These are phyloP conservation scores for Drosophila borborema DNA, from an alignment of 2,888 invertebrate species.

Conservation along the genomic window DNA sequence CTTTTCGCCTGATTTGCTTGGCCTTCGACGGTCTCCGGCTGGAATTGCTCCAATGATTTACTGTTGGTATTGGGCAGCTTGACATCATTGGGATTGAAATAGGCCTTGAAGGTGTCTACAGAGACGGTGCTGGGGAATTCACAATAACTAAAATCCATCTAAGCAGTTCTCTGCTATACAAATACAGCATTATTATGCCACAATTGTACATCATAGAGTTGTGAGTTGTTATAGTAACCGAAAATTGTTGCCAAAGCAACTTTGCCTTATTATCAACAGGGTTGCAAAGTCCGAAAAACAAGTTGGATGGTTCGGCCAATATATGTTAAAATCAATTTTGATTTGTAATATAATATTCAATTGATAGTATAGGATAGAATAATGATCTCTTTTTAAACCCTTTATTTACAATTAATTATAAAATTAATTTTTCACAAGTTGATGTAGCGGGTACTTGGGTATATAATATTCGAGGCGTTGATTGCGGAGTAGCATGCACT, in stretches of 20 bases:
- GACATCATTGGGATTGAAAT: slow-evolving; percentile 70
- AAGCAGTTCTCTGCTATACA: not conserved
- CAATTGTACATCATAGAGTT: not conserved
- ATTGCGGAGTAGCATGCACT: slow-evolving; percentile 22
- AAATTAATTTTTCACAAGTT: not conserved
- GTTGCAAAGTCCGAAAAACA: not conserved
- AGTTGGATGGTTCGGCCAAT: too few relatives aligned
- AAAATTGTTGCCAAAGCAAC: slow-evolving; percentile 43
- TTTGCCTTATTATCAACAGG: not conserved
- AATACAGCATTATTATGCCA: not conserved
- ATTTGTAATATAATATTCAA: too few relatives aligned
- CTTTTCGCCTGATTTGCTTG: slow-evolving; percentile 77
- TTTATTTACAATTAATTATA: not conserved
- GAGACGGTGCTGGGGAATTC: slow-evolving; percentile 84
- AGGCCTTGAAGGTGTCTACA: slow-evolving; percentile 83
- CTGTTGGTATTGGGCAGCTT: slow-evolving; percentile 68
- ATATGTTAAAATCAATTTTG: too few relatives aligned
- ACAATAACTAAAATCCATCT: slow-evolving; percentile 80
- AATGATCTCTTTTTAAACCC: not conserved
- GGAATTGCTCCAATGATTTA: slow-evolving; percentile 61
- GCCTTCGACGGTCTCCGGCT: slow-evolving; percentile 57
- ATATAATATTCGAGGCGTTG: slow-evolving; percentile 33
- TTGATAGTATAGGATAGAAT: not conserved
- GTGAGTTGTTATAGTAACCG: slow-evolving; percentile 4
- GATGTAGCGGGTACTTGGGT: slow-evolving; percentile 30